Percentiles rank a stretch among this genome's conserved stretches.
phyloP scores from a whole-genome alignment of 2,888 invertebrate species.

The Xestobium rufovillosum region DNA sequence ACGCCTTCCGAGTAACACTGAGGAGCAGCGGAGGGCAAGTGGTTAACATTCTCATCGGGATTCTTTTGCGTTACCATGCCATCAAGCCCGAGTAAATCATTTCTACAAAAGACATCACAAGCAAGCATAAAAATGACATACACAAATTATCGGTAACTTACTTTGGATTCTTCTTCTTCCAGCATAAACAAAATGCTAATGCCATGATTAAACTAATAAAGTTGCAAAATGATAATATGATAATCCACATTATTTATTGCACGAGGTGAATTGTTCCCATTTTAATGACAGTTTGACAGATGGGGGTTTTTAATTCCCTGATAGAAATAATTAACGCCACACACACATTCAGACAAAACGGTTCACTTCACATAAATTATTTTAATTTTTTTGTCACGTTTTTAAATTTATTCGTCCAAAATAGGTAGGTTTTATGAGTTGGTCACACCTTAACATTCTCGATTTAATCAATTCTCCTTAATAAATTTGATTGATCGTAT shows the following conservation, averaged over 20 bases:
- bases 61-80: constrained; percentile 67
- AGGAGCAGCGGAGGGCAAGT: constrained; percentile 38
- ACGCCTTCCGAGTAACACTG: constrained; percentile 30
- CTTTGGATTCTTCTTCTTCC: constrained; percentile 40
- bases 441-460: too few species aligned
- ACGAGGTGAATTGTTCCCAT: too few species aligned
- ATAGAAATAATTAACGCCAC: too few species aligned
- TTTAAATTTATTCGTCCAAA: too few species aligned
- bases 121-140: constrained; percentile 15
- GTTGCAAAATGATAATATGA: constrained; percentile 30
- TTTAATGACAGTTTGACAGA: too few species aligned
- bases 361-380: too few species aligned
- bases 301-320: too few species aligned
- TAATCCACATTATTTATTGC: constrained; percentile 25
- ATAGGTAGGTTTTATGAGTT: too few species aligned
- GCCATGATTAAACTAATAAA: constrained; percentile 34
- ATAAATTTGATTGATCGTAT: too few species aligned
- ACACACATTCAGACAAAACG: too few species aligned
- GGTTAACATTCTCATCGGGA: constrained; percentile 55
- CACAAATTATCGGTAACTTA: constrained; percentile 26
- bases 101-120: constrained; percentile 42
- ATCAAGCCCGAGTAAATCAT: constrained; percentile 62
- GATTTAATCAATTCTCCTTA: too few species aligned
- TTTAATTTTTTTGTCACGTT: too few species aligned
- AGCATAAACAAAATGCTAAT: constrained; percentile 38